Evolutionary conservation across 2,797 vertebrate genomes (phyloP), one percentile per base, ranked within the genome.

Genomic region (Craterocephalus amniculus): DNA sequence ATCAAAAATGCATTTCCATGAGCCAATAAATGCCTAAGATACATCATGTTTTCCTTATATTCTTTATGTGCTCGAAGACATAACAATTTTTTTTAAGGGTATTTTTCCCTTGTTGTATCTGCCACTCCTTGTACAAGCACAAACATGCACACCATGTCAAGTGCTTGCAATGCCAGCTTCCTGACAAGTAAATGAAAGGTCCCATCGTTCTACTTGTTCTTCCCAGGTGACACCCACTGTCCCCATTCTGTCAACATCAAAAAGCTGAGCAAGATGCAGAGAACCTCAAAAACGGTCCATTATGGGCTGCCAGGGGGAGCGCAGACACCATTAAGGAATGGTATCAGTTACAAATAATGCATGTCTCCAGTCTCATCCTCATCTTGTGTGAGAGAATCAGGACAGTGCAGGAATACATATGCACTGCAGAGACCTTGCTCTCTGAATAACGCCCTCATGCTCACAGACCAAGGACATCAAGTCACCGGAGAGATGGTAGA

Each of bases 311-410:
- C 92, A 70, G 83, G 67, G 91, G 93, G 88, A 93, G 85, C 68
- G 76, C 84, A 90, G 89, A 88, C 87, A 74, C 90, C 92, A 94
- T 93, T 93, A 93, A 89, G 91, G 89, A 88, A 89, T 80, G 86
- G 90, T 93, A 93, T 93, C 89, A 58, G 88, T 93, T 93, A 90
- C 92, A 89, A 94, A 94, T 95, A 95, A 95, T 94, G 93, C 92
- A 94, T 94, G 93, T 90, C 89, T 87, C 83, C 66, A 56, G 86
- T 83, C 86, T 91, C 78, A 70, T 85, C 86, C 86, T 88, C 86
- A 70, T 92, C 90, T 90, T 76, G 86, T 92, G 86, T 79, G 83
- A 78, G 78, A 73, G 83, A 82, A 86, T 79, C 83, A 26, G 83
- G 76, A 77, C 80, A 78, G 76, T 11, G 34, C 63, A 32, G 78